phyloP scores from a whole-genome alignment of 2,797 vertebrate species.

The Cuniculus paca region DNA sequence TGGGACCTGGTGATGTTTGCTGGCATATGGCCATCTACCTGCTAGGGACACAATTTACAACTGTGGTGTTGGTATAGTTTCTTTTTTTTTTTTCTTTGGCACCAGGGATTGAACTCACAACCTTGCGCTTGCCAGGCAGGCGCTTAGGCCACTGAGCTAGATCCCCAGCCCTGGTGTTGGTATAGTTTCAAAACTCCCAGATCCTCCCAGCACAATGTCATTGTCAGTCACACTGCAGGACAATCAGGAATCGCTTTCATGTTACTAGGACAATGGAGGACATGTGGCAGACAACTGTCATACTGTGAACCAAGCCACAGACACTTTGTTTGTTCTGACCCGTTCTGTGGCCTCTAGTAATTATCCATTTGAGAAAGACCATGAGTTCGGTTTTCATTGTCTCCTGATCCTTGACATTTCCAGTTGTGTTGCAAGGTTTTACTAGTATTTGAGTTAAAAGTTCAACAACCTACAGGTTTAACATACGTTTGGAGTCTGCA shows the following conservation, averaged over 20 bases:
- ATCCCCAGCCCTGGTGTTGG: no score
- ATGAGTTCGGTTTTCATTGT: slow-evolving; percentile 82
- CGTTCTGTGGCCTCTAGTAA: slow-evolving; percentile 81
- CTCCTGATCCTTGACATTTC: slow-evolving; percentile 79
- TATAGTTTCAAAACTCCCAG: slow-evolving; percentile 80
- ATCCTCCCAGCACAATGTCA: slow-evolving; percentile 74
- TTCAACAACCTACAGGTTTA: slow-evolving; percentile 81
- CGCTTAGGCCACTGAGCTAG: no score
- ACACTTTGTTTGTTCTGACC: slow-evolving; percentile 85
- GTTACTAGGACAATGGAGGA: slow-evolving; percentile 90
- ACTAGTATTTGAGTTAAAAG: slow-evolving; percentile 82
- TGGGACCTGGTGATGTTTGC: slow-evolving; percentile 68
- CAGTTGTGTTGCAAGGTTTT: slow-evolving; percentile 77
- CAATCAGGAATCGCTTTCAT: slow-evolving; percentile 90
- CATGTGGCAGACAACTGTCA: slow-evolving; percentile 88
- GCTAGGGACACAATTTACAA: slow-evolving; percentile 64
- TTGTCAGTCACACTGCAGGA: slow-evolving; percentile 85
- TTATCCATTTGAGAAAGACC: slow-evolving; percentile 76
- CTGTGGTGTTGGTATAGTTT: slow-evolving; percentile 66
- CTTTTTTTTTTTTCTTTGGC: no score
- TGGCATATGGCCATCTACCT: slow-evolving; percentile 84
- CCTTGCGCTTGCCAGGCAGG: no score
- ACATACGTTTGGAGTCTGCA: slow-evolving; percentile 80
- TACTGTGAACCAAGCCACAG: slow-evolving; percentile 86
- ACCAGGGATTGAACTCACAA: no score